Percentiles rank a stretch among this genome's conserved stretches.
Evolutionary conservation across 2,797 vertebrate species (phyloP).

Genomic region (Amblyraja radiata): DNA sequence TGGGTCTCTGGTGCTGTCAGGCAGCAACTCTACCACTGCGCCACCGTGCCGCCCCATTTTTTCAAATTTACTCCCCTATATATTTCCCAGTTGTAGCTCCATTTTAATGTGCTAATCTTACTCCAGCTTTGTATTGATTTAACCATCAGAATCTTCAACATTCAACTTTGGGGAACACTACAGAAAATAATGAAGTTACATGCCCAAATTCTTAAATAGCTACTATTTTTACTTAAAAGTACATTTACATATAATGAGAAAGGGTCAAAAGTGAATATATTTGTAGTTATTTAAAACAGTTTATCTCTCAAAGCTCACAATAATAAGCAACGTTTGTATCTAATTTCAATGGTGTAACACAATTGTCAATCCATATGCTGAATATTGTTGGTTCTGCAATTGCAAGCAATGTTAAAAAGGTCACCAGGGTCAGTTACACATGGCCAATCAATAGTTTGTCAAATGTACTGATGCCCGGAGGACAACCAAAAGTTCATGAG

Average conservation of each 20-base stretch:
- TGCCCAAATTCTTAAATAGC: neutral
- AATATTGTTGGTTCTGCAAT: slow-evolving; percentile 8
- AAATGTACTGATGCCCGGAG: slow-evolving; percentile 9
- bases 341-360: neutral
- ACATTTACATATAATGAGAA: neutral
- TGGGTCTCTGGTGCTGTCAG: too few relatives aligned
- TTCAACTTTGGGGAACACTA: neutral
- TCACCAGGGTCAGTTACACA: neutral
- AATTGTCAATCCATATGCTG: neutral
- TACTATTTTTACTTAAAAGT: neutral
- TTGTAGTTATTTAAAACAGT: neutral
- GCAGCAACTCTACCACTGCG: too few relatives aligned
- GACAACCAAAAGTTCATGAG: slow-evolving; percentile 16
- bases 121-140: neutral
- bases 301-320: neutral
- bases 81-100: too few relatives aligned
- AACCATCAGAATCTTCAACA: neutral
- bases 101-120: neutral
- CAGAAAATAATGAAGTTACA: neutral
- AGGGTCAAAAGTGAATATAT: neutral
- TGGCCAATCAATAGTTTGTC: slow-evolving; percentile 35
- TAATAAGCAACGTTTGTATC: neutral
- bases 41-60: too few relatives aligned
- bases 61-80: too few relatives aligned
- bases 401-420: slow-evolving; percentile 21